Evolutionary conservation across 2,113 vertebrate species (phyloP).

Genomic region (Syngnathus scovelli): DNA sequence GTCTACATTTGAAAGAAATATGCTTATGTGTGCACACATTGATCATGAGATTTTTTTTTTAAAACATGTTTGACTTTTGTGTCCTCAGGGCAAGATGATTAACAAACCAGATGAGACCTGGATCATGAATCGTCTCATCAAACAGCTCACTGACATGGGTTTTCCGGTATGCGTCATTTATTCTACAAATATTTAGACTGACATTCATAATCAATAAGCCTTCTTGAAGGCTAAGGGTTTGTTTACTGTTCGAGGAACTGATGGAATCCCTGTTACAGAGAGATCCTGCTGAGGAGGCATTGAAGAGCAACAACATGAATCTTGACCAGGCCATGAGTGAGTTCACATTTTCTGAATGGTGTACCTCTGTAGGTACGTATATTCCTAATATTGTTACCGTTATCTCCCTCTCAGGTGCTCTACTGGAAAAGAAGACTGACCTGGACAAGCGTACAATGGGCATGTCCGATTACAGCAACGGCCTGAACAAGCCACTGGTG

Average conservation of each 20-base stretch:
- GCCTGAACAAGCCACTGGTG: slow-evolving; percentile 87
- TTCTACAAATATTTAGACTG: background rate
- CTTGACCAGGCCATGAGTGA: slow-evolving; percentile 99
- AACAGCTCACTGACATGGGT: slow-evolving; percentile 98
- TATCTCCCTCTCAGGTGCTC: slow-evolving; percentile 74
- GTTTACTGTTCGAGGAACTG: background rate
- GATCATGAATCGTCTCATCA: slow-evolving; percentile 94
- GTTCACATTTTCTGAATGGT: slow-evolving; percentile 42
- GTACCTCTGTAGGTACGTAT: background rate
- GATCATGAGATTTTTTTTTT: background rate
- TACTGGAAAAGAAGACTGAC: slow-evolving; percentile 98
- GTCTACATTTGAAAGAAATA: slow-evolving; percentile 35
- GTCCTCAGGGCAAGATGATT: slow-evolving; percentile 79
- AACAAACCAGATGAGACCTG: slow-evolving; percentile 92
- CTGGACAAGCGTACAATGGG: slow-evolving; percentile 96
- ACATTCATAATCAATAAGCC: background rate
- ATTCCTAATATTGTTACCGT: background rate
- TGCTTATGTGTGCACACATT: background rate
- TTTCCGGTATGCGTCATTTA: slow-evolving; percentile 81
- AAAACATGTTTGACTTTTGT: slow-evolving; percentile 7
- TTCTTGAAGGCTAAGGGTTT: background rate
- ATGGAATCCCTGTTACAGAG: slow-evolving; percentile 70
- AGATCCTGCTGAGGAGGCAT: slow-evolving; percentile 97
- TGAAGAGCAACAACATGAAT: slow-evolving; percentile 98
- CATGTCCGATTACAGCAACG: slow-evolving; percentile 90